These are phyloP conservation scores for Arothron firmamentum DNA, from an alignment of 2,113 vertebrate genomes.

Conservation along the genomic window DNA sequence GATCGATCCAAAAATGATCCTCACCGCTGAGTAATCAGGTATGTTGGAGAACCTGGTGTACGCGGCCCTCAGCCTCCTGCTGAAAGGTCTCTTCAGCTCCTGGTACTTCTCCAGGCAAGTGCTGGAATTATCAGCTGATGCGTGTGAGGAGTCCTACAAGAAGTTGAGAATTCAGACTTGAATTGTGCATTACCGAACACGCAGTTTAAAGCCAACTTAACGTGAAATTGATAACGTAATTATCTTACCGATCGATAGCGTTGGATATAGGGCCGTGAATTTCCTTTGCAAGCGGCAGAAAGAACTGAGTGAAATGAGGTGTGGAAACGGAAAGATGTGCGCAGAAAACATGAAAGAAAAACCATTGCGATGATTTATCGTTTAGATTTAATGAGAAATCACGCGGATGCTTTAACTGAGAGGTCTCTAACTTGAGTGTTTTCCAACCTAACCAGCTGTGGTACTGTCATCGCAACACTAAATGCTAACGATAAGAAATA, in stretches of 20 bases:
- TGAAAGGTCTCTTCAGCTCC: slow-evolving; percentile 75
- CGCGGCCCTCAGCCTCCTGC: slow-evolving; percentile 70
- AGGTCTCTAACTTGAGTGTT: too few species aligned
- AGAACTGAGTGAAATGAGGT: neutral
- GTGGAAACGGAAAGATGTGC: neutral
- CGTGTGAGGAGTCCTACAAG: slow-evolving; percentile 64
- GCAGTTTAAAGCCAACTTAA: neutral
- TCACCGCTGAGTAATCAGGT: slow-evolving; percentile 73
- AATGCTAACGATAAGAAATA: too few species aligned
- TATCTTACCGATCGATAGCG: slow-evolving; percentile 56
- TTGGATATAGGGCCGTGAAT: neutral
- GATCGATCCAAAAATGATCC: slow-evolving; percentile 23
- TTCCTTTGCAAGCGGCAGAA: neutral
- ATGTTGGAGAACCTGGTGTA: slow-evolving; percentile 61
- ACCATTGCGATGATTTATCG: slow-evolving; percentile 11
- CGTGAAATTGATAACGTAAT: neutral
- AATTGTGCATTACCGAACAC: neutral
- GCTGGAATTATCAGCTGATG: slow-evolving; percentile 66
- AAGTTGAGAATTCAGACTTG: neutral
- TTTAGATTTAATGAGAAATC: neutral
- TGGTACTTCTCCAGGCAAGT: slow-evolving; percentile 65
- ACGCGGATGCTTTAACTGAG: neutral
- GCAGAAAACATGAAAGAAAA: neutral
- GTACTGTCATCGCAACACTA: too few species aligned
- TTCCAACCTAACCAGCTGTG: too few species aligned